Evolutionary conservation across 2,113 vertebrate genomes (phyloP).

Genomic region (Dromiciops gliroides): DNA sequence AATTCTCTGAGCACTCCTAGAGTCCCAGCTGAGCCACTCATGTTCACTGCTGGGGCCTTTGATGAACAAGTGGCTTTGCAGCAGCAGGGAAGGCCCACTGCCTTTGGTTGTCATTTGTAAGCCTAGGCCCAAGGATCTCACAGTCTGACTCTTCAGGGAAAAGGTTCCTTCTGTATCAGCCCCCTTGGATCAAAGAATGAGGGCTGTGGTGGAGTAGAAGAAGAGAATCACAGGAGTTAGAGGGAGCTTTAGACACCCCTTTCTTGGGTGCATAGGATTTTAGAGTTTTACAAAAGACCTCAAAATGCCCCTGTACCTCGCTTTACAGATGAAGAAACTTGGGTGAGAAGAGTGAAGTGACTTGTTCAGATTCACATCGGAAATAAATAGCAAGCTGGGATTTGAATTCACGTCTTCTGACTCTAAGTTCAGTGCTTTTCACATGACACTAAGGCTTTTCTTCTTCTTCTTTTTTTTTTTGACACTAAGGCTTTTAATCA

Average conservation of each 20-base stretch:
- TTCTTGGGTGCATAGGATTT: not conserved
- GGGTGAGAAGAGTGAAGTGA: not conserved
- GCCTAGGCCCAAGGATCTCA: not conserved
- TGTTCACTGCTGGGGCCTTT: not conserved
- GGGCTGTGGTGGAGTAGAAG: not conserved
- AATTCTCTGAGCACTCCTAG: slow-evolving; percentile 15
- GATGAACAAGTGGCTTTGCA: slow-evolving; percentile 7
- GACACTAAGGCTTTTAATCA: not conserved
- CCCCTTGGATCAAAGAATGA: not conserved
- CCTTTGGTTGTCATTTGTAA: not conserved
- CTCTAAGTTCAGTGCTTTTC: not conserved
- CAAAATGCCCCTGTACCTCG: not conserved
- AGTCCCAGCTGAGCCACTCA: not conserved
- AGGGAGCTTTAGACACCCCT: not conserved
- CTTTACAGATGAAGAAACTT: not conserved
- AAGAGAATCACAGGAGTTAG: not conserved
- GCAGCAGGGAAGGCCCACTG: not conserved
- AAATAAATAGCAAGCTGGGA: not conserved
- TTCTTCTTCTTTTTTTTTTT: no score
- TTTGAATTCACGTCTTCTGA: not conserved
- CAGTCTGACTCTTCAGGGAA: not conserved
- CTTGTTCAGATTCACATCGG: not conserved
- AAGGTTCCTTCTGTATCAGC: not conserved
- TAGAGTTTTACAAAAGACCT: not conserved
- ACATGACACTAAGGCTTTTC: not conserved